Percentiles rank a stretch among this genome's conserved stretches.
Evolutionary conservation across 2,888 invertebrate species (phyloP).

Genomic region (Nudaria mundana): DNA sequence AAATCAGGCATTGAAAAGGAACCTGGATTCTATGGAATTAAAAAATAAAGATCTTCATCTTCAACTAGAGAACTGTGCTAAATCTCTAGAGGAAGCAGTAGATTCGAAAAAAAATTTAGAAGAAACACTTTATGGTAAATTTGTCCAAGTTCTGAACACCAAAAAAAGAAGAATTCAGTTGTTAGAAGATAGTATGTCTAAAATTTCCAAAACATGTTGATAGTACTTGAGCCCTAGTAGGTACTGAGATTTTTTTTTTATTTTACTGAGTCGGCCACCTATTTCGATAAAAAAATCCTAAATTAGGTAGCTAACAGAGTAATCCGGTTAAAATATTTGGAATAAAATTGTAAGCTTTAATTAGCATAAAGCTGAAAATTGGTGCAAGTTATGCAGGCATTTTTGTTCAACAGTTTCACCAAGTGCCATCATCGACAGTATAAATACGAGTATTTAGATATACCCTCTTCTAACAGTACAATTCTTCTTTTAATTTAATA

Average conservation of each 20-base stretch:
- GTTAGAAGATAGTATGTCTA: constrained; percentile 41
- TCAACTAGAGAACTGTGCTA: constrained; percentile 46
- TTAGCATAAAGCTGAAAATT: too few species aligned
- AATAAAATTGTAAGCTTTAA: too few species aligned
- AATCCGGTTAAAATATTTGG: too few species aligned
- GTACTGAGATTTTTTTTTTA: too few species aligned
- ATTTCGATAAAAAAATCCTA: too few species aligned
- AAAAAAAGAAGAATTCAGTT: constrained; percentile 61
- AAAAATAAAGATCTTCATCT: constrained; percentile 29
- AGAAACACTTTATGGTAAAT: constrained; percentile 56
- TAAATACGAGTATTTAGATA: too few species aligned
- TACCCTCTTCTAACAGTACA: constrained; percentile 46
- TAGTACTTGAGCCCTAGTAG: too few species aligned
- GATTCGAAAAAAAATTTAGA: constrained; percentile 51
- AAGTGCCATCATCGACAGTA: too few species aligned
- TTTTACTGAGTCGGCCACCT: too few species aligned
- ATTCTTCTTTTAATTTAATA: constrained; percentile 63
- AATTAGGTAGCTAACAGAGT: too few species aligned
- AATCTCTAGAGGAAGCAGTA: constrained; percentile 49
- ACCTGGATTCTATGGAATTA: constrained; percentile 24
- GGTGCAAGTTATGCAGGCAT: too few species aligned
- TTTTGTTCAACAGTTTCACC: too few species aligned
- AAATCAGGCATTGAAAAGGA: constrained; percentile 39
- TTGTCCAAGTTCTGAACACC: constrained; percentile 58
- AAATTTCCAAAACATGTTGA: background rate